These are phyloP conservation scores for Alcis repandata DNA, from an alignment of 2,888 invertebrate species.

Conservation along the genomic window DNA sequence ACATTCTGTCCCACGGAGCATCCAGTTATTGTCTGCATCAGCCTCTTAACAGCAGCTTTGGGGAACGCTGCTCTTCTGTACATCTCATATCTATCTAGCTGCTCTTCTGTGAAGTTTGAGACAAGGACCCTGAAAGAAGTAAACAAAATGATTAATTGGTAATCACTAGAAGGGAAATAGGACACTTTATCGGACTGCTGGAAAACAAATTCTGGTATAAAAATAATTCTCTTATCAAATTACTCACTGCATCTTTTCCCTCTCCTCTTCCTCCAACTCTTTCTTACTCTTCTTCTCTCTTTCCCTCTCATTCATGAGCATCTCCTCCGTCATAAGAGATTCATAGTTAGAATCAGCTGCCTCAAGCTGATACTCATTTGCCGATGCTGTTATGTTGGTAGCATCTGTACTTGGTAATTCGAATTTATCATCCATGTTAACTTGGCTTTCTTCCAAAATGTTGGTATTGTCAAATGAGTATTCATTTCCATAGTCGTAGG, in stretches of 20 bases:
- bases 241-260: slow-evolving; percentile 98
- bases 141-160: neutral
- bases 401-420: slow-evolving; percentile 57
- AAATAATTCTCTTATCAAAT: neutral
- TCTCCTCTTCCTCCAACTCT: slow-evolving; percentile 96
- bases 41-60: slow-evolving; percentile 97
- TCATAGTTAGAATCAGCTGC: slow-evolving; percentile 61
- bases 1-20: slow-evolving; percentile 99
- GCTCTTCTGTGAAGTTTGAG: slow-evolving; percentile 99
- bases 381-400: slow-evolving; percentile 54
- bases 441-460: slow-evolving; percentile 56
- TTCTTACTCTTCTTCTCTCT: slow-evolving; percentile 92
- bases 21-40: slow-evolving; percentile 99
- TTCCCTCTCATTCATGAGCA: slow-evolving; percentile 84
- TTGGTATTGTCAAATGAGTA: slow-evolving; percentile 72
- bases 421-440: slow-evolving; percentile 56
- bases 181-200: neutral
- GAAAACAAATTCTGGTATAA: neutral
- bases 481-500: slow-evolving; percentile 78
- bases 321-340: slow-evolving; percentile 75
- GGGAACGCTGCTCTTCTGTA: slow-evolving; percentile 98
- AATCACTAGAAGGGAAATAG: neutral
- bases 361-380: slow-evolving; percentile 72
- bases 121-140: slow-evolving; percentile 93
- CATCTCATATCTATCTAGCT: slow-evolving; percentile 99